These are phyloP conservation scores for Poeciliopsis occidentalis DNA, from an alignment of 2,113 vertebrate genomes.

Conservation along the genomic window DNA sequence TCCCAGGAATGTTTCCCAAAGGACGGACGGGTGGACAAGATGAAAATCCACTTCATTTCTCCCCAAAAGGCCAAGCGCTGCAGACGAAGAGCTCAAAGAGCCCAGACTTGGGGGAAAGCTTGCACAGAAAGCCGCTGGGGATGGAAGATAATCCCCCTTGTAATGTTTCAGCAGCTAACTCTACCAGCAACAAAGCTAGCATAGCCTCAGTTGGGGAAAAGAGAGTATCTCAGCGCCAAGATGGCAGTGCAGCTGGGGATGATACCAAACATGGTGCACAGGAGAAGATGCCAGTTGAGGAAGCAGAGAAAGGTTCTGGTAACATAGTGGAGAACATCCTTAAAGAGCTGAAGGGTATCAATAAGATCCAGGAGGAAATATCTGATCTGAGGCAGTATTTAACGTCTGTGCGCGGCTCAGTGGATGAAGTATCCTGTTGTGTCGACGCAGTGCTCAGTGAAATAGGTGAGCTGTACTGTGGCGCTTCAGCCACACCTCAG, in stretches of 20 bases:
- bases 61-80: slow-evolving; percentile 73
- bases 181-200: slow-evolving; percentile 47
- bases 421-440: slow-evolving; percentile 95
- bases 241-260: slow-evolving; percentile 55
- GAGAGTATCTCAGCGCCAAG: slow-evolving; percentile 52
- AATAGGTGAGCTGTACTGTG: slow-evolving; percentile 89
- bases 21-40: slow-evolving; percentile 79
- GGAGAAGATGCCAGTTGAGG: slow-evolving; percentile 35
- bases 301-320: slow-evolving; percentile 58
- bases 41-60: slow-evolving; percentile 69
- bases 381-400: slow-evolving; percentile 92
- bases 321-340: slow-evolving; percentile 91
- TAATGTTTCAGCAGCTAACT: slow-evolving; percentile 69
- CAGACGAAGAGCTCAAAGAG: slow-evolving; percentile 77
- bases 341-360: slow-evolving; percentile 94
- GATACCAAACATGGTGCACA: slow-evolving; percentile 51
- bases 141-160: slow-evolving; percentile 76
- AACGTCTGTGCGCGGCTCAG: slow-evolving; percentile 90
- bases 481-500: slow-evolving; percentile 51
- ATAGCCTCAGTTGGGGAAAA: slow-evolving; percentile 34
- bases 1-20: slow-evolving; percentile 82
- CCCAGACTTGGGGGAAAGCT: slow-evolving; percentile 65
- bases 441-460: slow-evolving; percentile 93
- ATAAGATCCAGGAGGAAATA: slow-evolving; percentile 94
- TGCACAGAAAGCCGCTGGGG: slow-evolving; percentile 80